Conservation (phyloP, 2,113 vertebrate genomes). For the Rhynchopsitta pachyrhyncha region DNA sequence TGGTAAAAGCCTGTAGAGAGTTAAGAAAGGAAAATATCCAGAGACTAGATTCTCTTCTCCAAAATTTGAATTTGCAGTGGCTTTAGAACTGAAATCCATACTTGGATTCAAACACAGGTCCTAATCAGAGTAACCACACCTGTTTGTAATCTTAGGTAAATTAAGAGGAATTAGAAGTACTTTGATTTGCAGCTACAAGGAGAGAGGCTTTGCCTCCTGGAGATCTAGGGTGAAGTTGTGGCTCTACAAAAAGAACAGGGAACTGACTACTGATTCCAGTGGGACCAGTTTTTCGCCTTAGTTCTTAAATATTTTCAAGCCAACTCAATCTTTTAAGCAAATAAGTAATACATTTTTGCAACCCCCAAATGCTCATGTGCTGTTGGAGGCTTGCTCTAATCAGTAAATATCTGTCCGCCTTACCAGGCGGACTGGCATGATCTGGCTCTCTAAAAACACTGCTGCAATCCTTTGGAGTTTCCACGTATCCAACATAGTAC, state of each 20-base stretch:
- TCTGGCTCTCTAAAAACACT: constrained; percentile 73
- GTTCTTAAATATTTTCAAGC: background rate
- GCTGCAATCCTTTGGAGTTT: constrained; percentile 63
- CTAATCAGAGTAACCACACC: background rate
- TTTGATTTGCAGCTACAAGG: constrained; percentile 24
- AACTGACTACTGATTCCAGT: background rate
- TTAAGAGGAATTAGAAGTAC: background rate
- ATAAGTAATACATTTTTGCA: background rate
- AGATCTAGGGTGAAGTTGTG: background rate
- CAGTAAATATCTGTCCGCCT: background rate
- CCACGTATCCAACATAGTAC: background rate
- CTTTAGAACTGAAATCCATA: background rate
- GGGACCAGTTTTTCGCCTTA: constrained; percentile 17
- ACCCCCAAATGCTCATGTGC: background rate
- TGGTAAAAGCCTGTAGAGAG: background rate
- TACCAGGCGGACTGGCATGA: constrained; percentile 71
- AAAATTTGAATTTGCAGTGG: background rate
- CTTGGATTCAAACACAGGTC: background rate
- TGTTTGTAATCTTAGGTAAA: background rate
- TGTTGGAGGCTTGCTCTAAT: background rate
- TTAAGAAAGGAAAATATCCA: background rate
- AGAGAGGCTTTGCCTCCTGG: constrained; percentile 3
- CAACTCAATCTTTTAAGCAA: constrained; percentile 2
- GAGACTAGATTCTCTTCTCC: background rate
- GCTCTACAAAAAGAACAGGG: background rate